Evolutionary conservation across 2,888 invertebrate genomes (phyloP), one percentile per base, ranked within the genome.

Genomic region (Ischnura elegans): DNA sequence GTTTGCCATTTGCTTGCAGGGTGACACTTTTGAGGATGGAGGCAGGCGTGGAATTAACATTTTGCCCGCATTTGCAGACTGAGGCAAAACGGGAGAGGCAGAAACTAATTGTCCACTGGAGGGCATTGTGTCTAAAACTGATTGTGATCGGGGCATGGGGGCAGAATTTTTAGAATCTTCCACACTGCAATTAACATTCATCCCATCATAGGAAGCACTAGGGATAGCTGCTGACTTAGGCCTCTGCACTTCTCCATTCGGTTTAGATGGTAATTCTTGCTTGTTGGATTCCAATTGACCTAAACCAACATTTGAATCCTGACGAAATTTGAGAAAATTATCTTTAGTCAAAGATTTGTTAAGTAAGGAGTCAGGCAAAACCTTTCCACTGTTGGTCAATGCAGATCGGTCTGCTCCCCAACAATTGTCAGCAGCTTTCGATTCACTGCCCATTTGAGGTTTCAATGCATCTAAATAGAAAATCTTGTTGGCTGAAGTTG

Each of bases 21-120:
- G 94, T 95, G 94, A 95, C 94, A 94, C 94, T 94, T 94, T 95
- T 95, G 94, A 94, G 94, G 94, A 96, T 96, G 95, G 96, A 46
- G 94, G 93, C 19, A 94, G 94, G 19, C 94, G 94, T 55, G 95
- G 94, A 93, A 95, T 94, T 29, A 94, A 76, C 36, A 95, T 94
- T 76, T 94, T 95, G 94, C 55, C 94, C 93, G 66, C 19, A 43
- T 36, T 86, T 86, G 19, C 46, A 46, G 46, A 46, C 8, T 55
- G 43, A 61, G 42, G 43, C 61, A 42, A 3, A 66, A 42, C 61
- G 43, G 55, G 43, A 25, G 55, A 55, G 66, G 61, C 2, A 51
- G 90, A 61, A 36, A 76, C 76, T 10, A 61, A 43, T n/a, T n/a
- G n/a, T n/a, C 90, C 90, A 90, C 25, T 43, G 13, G 90, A 43